Conservation (phyloP, 1,140 invertebrate species). For the Linepithema humile region DNA sequence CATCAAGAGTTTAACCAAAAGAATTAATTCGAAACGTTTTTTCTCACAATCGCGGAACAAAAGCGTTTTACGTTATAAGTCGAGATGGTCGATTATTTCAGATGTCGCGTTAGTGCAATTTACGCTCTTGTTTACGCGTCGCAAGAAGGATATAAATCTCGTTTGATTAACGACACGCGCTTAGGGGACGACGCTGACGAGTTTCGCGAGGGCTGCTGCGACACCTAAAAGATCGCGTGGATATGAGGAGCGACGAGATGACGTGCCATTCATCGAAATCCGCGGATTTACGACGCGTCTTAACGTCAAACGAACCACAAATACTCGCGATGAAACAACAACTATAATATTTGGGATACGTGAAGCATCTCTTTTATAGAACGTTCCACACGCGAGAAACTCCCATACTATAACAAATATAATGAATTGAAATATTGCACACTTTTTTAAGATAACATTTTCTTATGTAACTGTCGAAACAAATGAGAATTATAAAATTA, state of each 20-base stretch:
- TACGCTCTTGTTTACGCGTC: conserved; percentile 15
- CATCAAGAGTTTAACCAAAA: not conserved
- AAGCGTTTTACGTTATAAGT: not conserved
- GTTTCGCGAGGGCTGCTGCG: not conserved
- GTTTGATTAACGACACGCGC: conserved; percentile 33
- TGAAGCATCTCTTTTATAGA: not conserved
- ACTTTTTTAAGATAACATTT: not conserved
- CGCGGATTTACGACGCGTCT: conserved; percentile 20
- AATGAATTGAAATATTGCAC: not conserved
- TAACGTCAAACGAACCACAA: conserved; percentile 12
- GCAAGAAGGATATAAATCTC: conserved; percentile 13
- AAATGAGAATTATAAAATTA: not conserved
- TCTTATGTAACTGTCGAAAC: not conserved
- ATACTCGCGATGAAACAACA: conserved; percentile 28
- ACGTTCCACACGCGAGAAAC: not conserved
- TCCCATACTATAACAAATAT: not conserved
- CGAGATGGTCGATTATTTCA: not conserved
- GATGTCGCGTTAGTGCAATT: not conserved
- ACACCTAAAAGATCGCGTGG: not conserved
- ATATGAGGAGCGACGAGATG: conserved; percentile 13
- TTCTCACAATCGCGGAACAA: not conserved
- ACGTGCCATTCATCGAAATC: conserved; percentile 37
- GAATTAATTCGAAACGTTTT: not conserved
- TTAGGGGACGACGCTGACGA: conserved; percentile 4
- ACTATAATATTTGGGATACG: not conserved